Percentiles rank a stretch among this genome's conserved stretches.
Conservation (phyloP, 30 jellyfish, hydroid and myxozoan genomes). For the Phacellophora camtschatica region DNA sequence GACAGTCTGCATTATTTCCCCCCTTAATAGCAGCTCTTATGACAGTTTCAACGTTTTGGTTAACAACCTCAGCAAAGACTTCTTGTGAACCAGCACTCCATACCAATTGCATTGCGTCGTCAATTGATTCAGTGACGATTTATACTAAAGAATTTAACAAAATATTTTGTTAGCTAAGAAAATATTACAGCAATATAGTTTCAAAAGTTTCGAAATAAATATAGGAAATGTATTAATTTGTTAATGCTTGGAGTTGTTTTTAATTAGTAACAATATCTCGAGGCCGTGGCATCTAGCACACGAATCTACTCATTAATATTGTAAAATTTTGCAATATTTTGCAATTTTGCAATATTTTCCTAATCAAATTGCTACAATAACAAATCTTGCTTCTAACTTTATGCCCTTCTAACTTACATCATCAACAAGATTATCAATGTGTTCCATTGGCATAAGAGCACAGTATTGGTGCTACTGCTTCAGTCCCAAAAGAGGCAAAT, state of each 20-base stretch:
- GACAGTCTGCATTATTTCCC: neutral
- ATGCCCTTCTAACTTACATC: neutral
- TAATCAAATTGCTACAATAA: neutral
- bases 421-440: neutral
- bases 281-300: no score
- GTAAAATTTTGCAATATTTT: neutral
- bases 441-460: neutral
- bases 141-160: no score
- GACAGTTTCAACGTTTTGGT: neutral
- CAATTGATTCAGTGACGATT: neutral
- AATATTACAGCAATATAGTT: no score
- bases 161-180: no score
- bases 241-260: no score
- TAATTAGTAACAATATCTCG: no score
- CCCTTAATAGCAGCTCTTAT: neutral
- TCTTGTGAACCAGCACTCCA: neutral
- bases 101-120: neutral
- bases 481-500: neutral
- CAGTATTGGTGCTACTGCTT: neutral
- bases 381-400: neutral
- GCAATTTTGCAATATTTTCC: neutral
- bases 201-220: no score
- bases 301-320: no score
- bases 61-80: neutral
- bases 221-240: no score